Evolutionary conservation across 23 tunicate genomes (phyloP), one percentile per base, ranked within the genome.

Genomic region (Ascidia mentula): DNA sequence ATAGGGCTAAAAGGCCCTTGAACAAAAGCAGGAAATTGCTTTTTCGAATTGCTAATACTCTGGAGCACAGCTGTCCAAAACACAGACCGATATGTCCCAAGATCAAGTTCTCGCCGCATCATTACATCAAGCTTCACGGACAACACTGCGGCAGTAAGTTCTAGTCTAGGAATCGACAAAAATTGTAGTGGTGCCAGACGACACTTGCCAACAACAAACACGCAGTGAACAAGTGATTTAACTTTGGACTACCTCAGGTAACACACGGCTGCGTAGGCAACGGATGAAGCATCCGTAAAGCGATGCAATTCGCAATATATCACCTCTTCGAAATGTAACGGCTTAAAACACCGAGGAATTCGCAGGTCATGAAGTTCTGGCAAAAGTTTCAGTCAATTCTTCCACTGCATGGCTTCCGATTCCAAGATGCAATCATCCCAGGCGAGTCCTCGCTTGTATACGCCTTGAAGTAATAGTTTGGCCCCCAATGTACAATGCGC

Each of bases 271-370:
- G 46, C 79, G 53, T 75, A 75, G 34, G 38, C 46, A 32, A 28
- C 34, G 26, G 53, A 37, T 32, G 79, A 75, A 37, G 79, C 79
- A 75, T 75, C 79, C 7, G 79, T 46, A 39, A 71, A 71, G 13
- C 32, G 74, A 36, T 71, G 74, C 35, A 71, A 33, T 12, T 71
- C 38, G 32, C 38, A 71, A 34, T n/a, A 28, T 33, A 3, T 7
- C 38, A 71, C 74, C 1, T 35, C 53, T 9, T 36, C 74, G 18
- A 75, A 39, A 28, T 36, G 32, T 3, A 2, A 1, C 1, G 79
- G 79, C 37, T 75, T 75, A 39, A 38, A 39, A 35, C 53, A 75
- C 18, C 79, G 79, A 31, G 46, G 46, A 28, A 75, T 32, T 30
- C 53, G 39, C 37, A 75, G 46, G 34, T 75, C 34, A 35, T 39